A percentile compares a stretch with the other conserved stretches of the same genome.
Conservation (phyloP, 23 tunicate species). For the Aplidium turbinatum region DNA sequence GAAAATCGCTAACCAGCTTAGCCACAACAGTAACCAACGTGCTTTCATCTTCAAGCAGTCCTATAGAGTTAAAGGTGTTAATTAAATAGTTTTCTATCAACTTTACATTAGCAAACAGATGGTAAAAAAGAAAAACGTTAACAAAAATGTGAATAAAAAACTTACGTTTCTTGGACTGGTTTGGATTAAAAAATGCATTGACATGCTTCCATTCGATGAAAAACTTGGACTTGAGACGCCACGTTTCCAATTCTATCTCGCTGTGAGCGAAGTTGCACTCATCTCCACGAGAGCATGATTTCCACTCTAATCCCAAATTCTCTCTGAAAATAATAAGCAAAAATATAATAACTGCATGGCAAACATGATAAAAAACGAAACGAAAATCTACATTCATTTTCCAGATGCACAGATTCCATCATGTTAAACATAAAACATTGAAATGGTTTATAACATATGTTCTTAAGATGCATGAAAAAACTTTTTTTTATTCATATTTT, state of each 20-base stretch:
- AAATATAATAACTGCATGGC: neutral
- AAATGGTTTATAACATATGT: no score
- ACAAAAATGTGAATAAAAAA: neutral
- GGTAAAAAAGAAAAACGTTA: neutral
- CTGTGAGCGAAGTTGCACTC: conserved; percentile 29
- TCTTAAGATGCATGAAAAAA: no score
- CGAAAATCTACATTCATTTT: no score
- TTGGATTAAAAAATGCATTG: conserved; percentile 1
- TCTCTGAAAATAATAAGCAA: conserved; percentile 4
- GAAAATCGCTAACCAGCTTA: no score
- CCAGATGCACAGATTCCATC: no score
- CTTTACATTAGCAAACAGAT: neutral
- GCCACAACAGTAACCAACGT: no score
- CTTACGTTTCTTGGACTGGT: neutral
- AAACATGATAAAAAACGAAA: no score
- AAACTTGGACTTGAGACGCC: conserved; percentile 7
- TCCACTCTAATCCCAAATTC: conserved; percentile 4
- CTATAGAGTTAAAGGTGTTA: no score
- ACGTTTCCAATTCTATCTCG: conserved; percentile 19
- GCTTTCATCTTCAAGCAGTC: no score
- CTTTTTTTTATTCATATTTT: no score
- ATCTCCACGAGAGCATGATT: neutral
- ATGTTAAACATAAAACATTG: no score
- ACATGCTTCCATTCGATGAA: conserved; percentile 3
- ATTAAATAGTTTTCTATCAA: neutral